Percentiles rank a stretch among this genome's conserved stretches.
phyloP scores from a whole-genome alignment of 2,113 vertebrate genomes.

The Paradoxurus hermaphroditus region DNA sequence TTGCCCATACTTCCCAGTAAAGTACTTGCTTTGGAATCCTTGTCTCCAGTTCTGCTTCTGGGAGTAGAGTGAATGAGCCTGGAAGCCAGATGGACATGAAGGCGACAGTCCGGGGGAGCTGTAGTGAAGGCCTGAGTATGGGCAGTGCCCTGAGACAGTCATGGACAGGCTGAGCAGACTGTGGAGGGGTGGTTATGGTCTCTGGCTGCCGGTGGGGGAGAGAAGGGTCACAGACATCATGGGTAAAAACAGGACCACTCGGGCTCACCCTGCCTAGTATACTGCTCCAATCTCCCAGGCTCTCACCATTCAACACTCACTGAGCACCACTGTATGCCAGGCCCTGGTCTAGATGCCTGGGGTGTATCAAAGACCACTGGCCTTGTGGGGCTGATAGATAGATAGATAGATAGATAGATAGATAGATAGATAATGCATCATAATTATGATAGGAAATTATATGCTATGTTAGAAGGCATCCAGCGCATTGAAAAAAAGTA shows the following conservation, averaged over 20 bases:
- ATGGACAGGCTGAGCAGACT: rapidly evolving
- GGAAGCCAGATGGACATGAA: not conserved
- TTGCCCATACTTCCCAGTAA: not conserved
- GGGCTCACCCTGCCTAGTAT: not conserved
- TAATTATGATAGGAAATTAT: not conserved
- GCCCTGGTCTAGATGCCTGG: not conserved
- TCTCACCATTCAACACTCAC: not conserved
- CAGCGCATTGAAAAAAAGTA: not conserved
- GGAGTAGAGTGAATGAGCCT: not conserved
- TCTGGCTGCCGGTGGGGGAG: no score
- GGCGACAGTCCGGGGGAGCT: not conserved
- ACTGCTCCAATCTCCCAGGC: not conserved
- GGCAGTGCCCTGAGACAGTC: not conserved
- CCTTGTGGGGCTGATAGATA: not conserved
- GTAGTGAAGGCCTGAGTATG: not conserved
- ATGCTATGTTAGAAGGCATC: not conserved
- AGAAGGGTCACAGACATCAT: not conserved
- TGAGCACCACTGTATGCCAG: not conserved
- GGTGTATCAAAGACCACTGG: not conserved
- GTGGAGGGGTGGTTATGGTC: not conserved
- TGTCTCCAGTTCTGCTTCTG: not conserved
- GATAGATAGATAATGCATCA: no score
- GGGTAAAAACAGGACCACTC: not conserved
- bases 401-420: not conserved
- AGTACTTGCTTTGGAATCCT: not conserved